phyloP scores from a whole-genome alignment of 2,113 vertebrate species.

The Choloepus hoffmanni region DNA sequence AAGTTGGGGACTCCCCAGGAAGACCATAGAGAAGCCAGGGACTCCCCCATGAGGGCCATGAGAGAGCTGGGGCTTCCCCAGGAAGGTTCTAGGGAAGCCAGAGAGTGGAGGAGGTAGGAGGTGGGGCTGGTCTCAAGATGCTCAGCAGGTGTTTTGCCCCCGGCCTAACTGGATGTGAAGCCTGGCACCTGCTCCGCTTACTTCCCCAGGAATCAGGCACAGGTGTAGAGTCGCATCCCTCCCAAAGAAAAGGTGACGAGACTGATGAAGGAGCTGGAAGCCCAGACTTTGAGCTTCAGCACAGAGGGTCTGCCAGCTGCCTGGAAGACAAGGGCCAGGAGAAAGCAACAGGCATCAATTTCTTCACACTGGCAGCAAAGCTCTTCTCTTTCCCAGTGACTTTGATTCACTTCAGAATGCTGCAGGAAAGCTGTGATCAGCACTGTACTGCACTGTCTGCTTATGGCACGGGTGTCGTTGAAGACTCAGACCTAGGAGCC shows the following conservation, averaged over 20 bases:
- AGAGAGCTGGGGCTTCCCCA: slow-evolving; percentile 36
- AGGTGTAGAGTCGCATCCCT: neutral
- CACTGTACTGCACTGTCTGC: neutral
- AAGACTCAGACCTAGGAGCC: neutral
- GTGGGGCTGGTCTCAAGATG: neutral
- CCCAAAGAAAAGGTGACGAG: neutral
- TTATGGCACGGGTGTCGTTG: neutral
- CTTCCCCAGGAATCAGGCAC: neutral
- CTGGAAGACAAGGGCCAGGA: neutral
- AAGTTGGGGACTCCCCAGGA: slow-evolving; percentile 32
- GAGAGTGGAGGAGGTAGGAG: neutral
- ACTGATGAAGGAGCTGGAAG: neutral
- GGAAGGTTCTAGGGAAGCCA: neutral
- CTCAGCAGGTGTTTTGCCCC: neutral
- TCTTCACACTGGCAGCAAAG: neutral
- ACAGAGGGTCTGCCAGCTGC: neutral
- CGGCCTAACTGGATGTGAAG: neutral
- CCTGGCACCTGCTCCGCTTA: neutral
- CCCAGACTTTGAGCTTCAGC: neutral
- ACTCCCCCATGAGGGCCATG: slow-evolving; percentile 20
- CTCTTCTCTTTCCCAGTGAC: neutral
- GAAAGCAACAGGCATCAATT: neutral
- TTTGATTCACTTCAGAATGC: neutral
- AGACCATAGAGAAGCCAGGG: slow-evolving; percentile 37
- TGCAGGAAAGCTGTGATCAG: neutral